A percentile compares a stretch with the other conserved stretches of the same genome.
These are phyloP conservation scores for Microplitis manilae DNA, from an alignment of 2,888 invertebrate species.

Conservation along the genomic window DNA sequence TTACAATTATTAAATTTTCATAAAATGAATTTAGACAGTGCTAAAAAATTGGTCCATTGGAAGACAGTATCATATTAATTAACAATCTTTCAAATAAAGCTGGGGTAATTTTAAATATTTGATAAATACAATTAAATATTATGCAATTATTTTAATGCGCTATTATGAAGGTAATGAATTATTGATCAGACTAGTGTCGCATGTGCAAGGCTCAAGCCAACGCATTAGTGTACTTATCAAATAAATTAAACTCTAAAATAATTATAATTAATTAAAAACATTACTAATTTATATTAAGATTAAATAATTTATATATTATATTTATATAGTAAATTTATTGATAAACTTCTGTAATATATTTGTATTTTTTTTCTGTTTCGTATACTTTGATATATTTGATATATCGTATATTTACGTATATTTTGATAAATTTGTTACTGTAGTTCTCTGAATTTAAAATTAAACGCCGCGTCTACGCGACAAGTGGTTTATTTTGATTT, in stretches of 20 bases:
- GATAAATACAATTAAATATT: background rate
- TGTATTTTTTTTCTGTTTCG: conserved; percentile 45
- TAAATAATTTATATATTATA: background rate
- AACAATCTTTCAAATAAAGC: background rate
- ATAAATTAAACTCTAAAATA: background rate
- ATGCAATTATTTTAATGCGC: background rate
- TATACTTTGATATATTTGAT: background rate
- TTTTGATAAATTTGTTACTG: conserved; percentile 43
- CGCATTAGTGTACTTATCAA: background rate
- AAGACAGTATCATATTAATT: background rate
- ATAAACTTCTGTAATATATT: conserved; percentile 46
- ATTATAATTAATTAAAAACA: background rate
- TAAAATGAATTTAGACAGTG: background rate
- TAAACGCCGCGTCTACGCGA: conserved; percentile 57
- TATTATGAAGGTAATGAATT: background rate
- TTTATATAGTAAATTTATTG: background rate
- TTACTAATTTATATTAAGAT: background rate
- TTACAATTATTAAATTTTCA: background rate
- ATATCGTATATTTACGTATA: conserved; percentile 25
- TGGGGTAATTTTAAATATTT: background rate
- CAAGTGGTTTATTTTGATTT: conserved; percentile 53
- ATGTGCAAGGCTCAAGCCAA: background rate
- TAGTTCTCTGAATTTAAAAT: conserved; percentile 46
- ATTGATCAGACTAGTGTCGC: background rate
- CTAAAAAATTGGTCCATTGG: background rate